Percentiles rank a stretch among this genome's conserved stretches.
phyloP scores from a whole-genome alignment of 2,888 invertebrate genomes.

The Drosophila pseudotalamancana region DNA sequence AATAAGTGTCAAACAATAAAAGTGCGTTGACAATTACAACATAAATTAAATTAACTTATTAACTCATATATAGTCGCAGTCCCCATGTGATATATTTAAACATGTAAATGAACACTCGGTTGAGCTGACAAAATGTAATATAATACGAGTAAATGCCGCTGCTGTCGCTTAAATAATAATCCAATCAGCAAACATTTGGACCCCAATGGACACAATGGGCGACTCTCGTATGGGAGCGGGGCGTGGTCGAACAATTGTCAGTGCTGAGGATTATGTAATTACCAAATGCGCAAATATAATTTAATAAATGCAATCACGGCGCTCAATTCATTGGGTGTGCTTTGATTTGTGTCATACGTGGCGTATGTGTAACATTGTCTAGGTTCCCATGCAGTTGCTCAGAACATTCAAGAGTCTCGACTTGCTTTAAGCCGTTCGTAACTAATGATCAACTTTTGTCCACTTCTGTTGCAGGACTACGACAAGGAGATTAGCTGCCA shows the following conservation, averaged over 20 bases:
- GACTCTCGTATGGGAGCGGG: background rate
- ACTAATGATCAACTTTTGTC: slow-evolving; percentile 23
- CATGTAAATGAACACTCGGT: slow-evolving; percentile 46
- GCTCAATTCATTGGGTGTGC: slow-evolving; percentile 18
- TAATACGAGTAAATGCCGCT: slow-evolving; percentile 67
- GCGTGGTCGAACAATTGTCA: slow-evolving; percentile 60
- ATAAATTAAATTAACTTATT: slow-evolving; percentile 80
- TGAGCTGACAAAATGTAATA: slow-evolving; percentile 69
- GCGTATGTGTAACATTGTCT: slow-evolving; percentile 22
- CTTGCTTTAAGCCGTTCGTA: background rate
- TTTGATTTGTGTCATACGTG: slow-evolving; percentile 32
- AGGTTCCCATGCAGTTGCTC: slow-evolving; percentile 30
- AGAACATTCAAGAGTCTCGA: background rate
- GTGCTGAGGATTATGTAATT: slow-evolving; percentile 59
- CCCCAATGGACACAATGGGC: slow-evolving; percentile 30
- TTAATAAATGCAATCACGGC: slow-evolving; percentile 58
- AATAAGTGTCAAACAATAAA: slow-evolving; percentile 73
- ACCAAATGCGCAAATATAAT: slow-evolving; percentile 65
- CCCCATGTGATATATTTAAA: slow-evolving; percentile 37
- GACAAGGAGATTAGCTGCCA: slow-evolving; percentile 83
- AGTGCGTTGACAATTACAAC: slow-evolving; percentile 78
- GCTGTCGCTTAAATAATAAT: slow-evolving; percentile 74
- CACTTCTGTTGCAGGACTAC: slow-evolving; percentile 76
- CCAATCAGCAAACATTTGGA: slow-evolving; percentile 75
- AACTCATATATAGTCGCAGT: slow-evolving; percentile 55